Percentiles rank a stretch among this genome's conserved stretches.
These are phyloP conservation scores for Centropus unirufus DNA, from an alignment of 2,113 vertebrate species.

Conservation along the genomic window DNA sequence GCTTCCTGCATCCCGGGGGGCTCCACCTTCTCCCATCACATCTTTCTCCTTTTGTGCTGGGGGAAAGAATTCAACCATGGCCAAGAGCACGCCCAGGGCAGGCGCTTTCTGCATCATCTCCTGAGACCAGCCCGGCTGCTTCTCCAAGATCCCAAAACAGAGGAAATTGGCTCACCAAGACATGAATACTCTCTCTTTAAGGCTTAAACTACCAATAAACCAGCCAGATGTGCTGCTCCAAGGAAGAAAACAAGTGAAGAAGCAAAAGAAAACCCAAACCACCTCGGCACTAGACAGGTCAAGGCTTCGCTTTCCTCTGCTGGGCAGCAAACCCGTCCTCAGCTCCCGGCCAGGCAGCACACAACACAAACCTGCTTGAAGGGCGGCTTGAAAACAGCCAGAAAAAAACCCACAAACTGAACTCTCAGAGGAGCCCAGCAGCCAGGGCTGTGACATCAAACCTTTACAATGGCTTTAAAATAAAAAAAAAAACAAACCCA, in stretches of 20 bases:
- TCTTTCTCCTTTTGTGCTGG: background rate
- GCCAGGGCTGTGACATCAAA: background rate
- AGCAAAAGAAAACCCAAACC: slow-evolving; percentile 6
- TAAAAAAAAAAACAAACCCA: background rate
- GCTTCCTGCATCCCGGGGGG: background rate
- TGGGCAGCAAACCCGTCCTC: background rate
- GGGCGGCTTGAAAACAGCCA: slow-evolving; percentile 8
- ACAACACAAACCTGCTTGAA: background rate
- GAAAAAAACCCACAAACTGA: slow-evolving; percentile 1
- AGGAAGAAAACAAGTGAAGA: background rate
- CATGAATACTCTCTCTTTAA: background rate
- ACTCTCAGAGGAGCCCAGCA: background rate
- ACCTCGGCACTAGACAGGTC: fast-evolving
- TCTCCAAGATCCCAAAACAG: background rate
- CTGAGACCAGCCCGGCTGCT: background rate
- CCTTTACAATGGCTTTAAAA: slow-evolving; percentile 21
- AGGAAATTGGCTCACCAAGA: background rate
- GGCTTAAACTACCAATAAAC: slow-evolving; percentile 24
- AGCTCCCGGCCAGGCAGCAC: background rate
- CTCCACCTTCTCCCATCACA: background rate
- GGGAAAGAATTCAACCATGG: background rate
- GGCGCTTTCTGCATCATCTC: background rate
- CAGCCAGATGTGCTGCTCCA: background rate
- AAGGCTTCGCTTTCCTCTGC: background rate
- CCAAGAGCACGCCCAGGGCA: fast-evolving